A percentile compares a stretch with the other conserved stretches of the same genome.
These are phyloP conservation scores for Dendroctonus ponderosae DNA, from an alignment of 1,140 invertebrate genomes.

Conservation along the genomic window DNA sequence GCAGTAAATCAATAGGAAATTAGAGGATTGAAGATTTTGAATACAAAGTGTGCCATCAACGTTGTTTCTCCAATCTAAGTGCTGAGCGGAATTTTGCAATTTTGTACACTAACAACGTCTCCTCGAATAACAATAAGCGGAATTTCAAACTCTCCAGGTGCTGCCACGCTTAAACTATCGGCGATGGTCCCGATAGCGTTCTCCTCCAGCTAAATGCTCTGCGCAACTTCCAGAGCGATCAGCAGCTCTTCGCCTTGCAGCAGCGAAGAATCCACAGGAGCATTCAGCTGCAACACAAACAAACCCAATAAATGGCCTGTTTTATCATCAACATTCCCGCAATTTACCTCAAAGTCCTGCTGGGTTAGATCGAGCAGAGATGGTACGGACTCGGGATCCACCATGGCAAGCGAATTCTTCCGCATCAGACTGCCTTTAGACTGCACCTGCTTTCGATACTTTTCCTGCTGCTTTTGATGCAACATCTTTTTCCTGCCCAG, in stretches of 20 bases:
- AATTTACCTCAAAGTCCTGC: slow-evolving; percentile 54
- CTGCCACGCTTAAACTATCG: slow-evolving; percentile 24
- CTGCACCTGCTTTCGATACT: slow-evolving; percentile 14
- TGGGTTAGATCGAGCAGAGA: slow-evolving; percentile 55
- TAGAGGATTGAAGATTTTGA: background rate
- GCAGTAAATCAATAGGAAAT: background rate
- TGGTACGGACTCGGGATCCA: slow-evolving; percentile 51
- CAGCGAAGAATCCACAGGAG: slow-evolving; percentile 52
- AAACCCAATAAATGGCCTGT: background rate
- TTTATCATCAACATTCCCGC: background rate
- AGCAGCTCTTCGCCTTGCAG: slow-evolving; percentile 57
- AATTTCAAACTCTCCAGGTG: slow-evolving; percentile 42
- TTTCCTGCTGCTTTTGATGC: slow-evolving; percentile 24
- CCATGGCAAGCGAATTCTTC: slow-evolving; percentile 50
- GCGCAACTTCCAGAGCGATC: slow-evolving; percentile 52
- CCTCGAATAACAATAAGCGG: slow-evolving; percentile 35
- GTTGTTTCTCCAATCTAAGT: background rate
- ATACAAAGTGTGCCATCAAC: background rate
- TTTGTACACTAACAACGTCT: slow-evolving; percentile 34
- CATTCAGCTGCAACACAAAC: slow-evolving; percentile 50
- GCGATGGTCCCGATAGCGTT: slow-evolving; percentile 11
- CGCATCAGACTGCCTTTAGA: slow-evolving; percentile 34
- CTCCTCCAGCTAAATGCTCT: slow-evolving; percentile 42
- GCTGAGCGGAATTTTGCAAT: slow-evolving; percentile 18
- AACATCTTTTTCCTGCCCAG: slow-evolving; percentile 15